A percentile compares a stretch with the other conserved stretches of the same genome.
phyloP scores from a whole-genome alignment of 2,888 invertebrate species.

The Calliphora vomitoria region DNA sequence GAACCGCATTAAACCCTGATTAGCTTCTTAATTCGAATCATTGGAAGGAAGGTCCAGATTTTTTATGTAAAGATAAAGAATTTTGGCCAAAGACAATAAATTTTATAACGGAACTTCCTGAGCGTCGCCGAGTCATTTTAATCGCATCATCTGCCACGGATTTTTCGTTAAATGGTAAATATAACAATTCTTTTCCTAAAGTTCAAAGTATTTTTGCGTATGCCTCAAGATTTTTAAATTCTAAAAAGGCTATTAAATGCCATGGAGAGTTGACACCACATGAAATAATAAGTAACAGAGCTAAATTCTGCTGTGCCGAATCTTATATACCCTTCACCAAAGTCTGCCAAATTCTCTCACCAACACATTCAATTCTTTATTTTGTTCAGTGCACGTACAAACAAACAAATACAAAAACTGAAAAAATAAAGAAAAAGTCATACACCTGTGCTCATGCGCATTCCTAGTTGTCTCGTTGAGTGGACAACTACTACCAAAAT shows the following conservation, averaged over 20 bases:
- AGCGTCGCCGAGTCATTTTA: conserved; percentile 15
- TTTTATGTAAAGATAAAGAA: not conserved
- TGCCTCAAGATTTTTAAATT: not conserved
- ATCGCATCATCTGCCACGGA: not conserved
- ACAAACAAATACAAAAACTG: too few relatives aligned
- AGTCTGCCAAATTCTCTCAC: too few relatives aligned
- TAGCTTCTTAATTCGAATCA: conserved; percentile 47
- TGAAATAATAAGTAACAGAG: too few relatives aligned
- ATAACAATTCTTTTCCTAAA: conserved; percentile 44
- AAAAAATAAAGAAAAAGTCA: too few relatives aligned
- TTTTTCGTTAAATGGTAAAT: conserved; percentile 42
- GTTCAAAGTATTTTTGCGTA: conserved; percentile 47
- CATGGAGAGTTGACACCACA: conserved; percentile 3
- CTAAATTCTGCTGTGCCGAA: too few relatives aligned
- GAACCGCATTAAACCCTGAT: conserved; percentile 45
- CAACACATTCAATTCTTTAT: too few relatives aligned
- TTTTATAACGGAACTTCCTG: conserved; percentile 32
- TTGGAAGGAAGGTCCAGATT: conserved; percentile 48
- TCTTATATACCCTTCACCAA: too few relatives aligned
- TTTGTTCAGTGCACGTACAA: too few relatives aligned
- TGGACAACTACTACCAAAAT: too few relatives aligned
- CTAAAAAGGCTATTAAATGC: not conserved
- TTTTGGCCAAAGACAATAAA: conserved; percentile 15
- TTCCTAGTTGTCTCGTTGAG: too few relatives aligned
- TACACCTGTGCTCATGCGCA: too few relatives aligned